Conservation (phyloP, 1,140 invertebrate species). For the Venustaconcha ellipsiformis region DNA sequence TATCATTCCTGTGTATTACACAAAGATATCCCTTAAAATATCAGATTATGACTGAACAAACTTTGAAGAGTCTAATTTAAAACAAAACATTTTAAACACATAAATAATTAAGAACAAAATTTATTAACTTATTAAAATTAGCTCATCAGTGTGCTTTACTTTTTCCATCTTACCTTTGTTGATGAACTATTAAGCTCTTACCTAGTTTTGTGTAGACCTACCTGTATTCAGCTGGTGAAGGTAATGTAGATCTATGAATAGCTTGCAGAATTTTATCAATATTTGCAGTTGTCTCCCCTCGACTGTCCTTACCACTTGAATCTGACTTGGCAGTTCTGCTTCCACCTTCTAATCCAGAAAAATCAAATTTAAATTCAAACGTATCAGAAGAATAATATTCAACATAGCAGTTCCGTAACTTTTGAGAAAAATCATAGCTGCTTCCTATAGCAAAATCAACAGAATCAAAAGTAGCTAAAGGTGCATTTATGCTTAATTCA, state of each 20-base stretch:
- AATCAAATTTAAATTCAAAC: slow-evolving; percentile 56
- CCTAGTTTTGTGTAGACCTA: not conserved
- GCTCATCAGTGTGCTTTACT: too few relatives aligned
- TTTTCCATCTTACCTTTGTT: too few relatives aligned
- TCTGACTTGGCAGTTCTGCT: slow-evolving; percentile 19
- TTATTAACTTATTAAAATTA: too few relatives aligned
- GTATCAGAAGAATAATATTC: slow-evolving; percentile 42
- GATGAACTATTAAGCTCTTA: too few relatives aligned
- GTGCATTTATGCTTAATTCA: slow-evolving; percentile 47
- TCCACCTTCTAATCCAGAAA: slow-evolving; percentile 50
- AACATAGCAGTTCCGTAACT: slow-evolving; percentile 28
- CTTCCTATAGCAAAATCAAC: slow-evolving; percentile 46
- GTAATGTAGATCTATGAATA: slow-evolving; percentile 5
- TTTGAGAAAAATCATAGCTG: slow-evolving; percentile 35
- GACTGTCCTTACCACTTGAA: slow-evolving; percentile 23
- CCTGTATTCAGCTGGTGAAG: slow-evolving; percentile 1
- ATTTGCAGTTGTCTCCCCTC: slow-evolving; percentile 17
- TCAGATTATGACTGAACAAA: too few relatives aligned
- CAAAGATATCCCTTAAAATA: too few relatives aligned
- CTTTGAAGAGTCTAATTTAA: too few relatives aligned
- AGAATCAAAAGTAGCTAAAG: slow-evolving; percentile 51
- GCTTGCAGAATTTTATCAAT: slow-evolving; percentile 30
- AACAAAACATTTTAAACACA: too few relatives aligned
- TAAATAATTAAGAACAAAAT: too few relatives aligned
- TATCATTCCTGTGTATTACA: too few relatives aligned